Percentiles rank a stretch among this genome's conserved stretches.
Conservation (phyloP, 2,797 vertebrate species). For the Acanthurus leucopareius region DNA sequence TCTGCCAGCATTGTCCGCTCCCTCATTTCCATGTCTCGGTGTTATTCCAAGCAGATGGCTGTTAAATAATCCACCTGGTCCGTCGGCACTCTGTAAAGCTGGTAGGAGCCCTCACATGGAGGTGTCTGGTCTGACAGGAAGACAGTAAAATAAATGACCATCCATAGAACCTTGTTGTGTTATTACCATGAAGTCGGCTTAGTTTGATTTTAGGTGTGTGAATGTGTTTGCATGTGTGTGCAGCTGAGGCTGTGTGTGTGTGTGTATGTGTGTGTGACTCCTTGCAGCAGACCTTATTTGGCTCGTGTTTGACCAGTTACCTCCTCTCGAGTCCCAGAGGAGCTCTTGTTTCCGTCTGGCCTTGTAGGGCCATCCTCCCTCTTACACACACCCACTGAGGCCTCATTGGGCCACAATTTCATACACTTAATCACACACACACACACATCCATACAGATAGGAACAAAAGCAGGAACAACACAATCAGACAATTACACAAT, state of each 20-base stretch:
- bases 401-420: slow-evolving; percentile 58
- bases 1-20: slow-evolving; percentile 28
- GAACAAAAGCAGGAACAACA: slow-evolving; percentile 42
- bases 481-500: slow-evolving; percentile 13
- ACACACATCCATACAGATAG: slow-evolving; percentile 10
- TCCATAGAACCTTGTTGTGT: background rate
- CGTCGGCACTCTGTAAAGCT: slow-evolving; percentile 20
- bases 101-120: slow-evolving; percentile 44
- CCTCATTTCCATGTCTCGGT: slow-evolving; percentile 48
- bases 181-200: slow-evolving; percentile 18
- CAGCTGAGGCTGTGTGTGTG: slow-evolving; percentile 52
- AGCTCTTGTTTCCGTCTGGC: slow-evolving; percentile 86
- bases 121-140: background rate
- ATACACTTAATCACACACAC: slow-evolving; percentile 38
- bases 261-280: slow-evolving; percentile 61
- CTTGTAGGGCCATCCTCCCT: slow-evolving; percentile 89
- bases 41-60: slow-evolving; percentile 51
- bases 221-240: slow-evolving; percentile 3
- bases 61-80: slow-evolving; percentile 67
- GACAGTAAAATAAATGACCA: slow-evolving; percentile 3
- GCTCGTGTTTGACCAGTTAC: slow-evolving; percentile 86
- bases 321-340: slow-evolving; percentile 82
- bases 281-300: slow-evolving; percentile 90
- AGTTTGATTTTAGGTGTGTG: slow-evolving; percentile 17
- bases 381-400: slow-evolving; percentile 54